A percentile compares a stretch with the other conserved stretches of the same genome.
phyloP scores from a whole-genome alignment of 2,797 vertebrate genomes.

The Orestias chungarensis region DNA sequence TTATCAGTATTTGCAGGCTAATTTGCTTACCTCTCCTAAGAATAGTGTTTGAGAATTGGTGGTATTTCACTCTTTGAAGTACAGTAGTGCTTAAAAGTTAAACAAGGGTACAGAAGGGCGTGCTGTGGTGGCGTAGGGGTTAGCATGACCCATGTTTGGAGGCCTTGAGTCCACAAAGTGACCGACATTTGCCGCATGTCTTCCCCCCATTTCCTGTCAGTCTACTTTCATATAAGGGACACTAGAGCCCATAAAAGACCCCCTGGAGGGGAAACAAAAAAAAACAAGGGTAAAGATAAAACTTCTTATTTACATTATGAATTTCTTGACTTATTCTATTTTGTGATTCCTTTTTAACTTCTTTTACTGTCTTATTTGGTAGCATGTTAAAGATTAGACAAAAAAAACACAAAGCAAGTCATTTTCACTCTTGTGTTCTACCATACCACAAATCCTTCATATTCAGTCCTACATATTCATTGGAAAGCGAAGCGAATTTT shows the following conservation, averaged over 20 bases:
- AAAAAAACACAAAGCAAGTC: not conserved
- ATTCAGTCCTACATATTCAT: not conserved
- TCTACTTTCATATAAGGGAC: too few species aligned
- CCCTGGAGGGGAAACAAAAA: too few species aligned
- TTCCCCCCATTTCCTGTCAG: too few species aligned
- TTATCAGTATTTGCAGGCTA: not conserved
- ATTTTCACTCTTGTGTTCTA: not conserved
- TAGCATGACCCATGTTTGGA: too few species aligned
- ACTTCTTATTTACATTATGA: too few species aligned
- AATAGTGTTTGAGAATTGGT: not conserved
- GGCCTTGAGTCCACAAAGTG: too few species aligned
- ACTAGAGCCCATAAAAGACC: too few species aligned
- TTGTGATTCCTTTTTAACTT: too few species aligned
- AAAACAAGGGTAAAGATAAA: too few species aligned
- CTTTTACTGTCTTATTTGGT: not conserved
- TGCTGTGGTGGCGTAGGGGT: too few species aligned
- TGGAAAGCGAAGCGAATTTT: not conserved
- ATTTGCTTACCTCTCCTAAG: not conserved
- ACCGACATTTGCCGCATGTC: too few species aligned
- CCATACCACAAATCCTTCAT: not conserved
- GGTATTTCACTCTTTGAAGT: not conserved
- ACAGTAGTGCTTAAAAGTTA: not conserved
- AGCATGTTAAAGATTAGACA: not conserved
- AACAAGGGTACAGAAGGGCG: not conserved
- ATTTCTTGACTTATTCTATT: not conserved